Base-by-base conservation (phyloP, 2,797 vertebrate species). In the Syndactyla subalaris region DNA sequence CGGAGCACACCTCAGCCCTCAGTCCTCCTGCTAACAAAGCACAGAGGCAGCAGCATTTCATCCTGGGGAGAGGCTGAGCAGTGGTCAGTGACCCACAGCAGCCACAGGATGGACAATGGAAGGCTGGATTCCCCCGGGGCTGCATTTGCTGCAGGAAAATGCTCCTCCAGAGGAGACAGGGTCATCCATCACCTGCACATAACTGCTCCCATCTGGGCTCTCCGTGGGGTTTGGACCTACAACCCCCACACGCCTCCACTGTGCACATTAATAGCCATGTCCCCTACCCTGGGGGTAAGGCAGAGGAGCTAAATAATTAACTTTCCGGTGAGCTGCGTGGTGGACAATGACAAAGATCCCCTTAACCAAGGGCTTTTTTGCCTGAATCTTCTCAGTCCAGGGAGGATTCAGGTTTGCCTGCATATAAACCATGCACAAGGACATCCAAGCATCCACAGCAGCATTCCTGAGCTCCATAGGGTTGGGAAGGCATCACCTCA, bases 391-490 rank as follows among this genome's bases (percentile, higher is more conserved):
- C 67, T 39, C 5, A 1, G 4, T 4, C 34, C 5, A 1, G 9
- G 70, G 43, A 57, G 7, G 17, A 18, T 74, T 65, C 26, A 4
- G 14, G 21, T 81, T 66, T 58, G 10, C 14, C 54, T 39, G 62
- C 1, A 4, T 14, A 6, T 18, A 32, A 76, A 24, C 52, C 55
- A 20, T 5, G 1, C 38, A 7, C 5, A 8, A 36, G n/a, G 65
- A 7, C 1, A 0, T 14, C 14, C 67, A 52, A 29, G 32, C 70
- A 70, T 4, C 77, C 2, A 0, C 34, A 55, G 76, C 51, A 68
- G 30, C 1, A 1, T 75, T 48, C 74, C 58, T 51, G 4, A 6
- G 20, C n/a, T 55, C 16, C 41, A 1, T 0, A 0, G 32, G 12
- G 5, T 15, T 0, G 1, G 52, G 67, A 30, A 70, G 36, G 46